Evolutionary conservation across 2,888 invertebrate genomes (phyloP), one percentile per base, ranked within the genome.

Genomic region (Augochlorella aurata): DNA sequence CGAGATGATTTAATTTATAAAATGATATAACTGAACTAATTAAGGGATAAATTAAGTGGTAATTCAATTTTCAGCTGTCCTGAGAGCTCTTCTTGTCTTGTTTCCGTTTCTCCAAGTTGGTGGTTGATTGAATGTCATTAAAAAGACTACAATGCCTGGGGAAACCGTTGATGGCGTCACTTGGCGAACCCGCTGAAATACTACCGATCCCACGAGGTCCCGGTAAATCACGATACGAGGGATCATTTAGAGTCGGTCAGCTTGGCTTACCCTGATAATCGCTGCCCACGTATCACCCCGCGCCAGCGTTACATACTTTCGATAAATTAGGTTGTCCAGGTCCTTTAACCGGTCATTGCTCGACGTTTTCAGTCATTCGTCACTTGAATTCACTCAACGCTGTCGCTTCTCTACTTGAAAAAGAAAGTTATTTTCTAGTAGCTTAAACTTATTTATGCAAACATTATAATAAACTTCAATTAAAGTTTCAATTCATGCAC

Each of bases 191-290:
- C 24, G 29, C 71, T 82, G 66, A 84, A 87, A 67, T 49, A 66
- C 52, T 18, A 72, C 18, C 47, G 74, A 77, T 80, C 47, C 70
- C 74, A 74, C 79, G 79, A 83, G 85, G 82, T 84, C 81, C 54
- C 74, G 78, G 79, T 86, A 89, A 90, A 90, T 90, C 89, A 89
- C 85, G 87, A 89, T 87, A 89, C 82, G 78, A 72, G 79, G 70
- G 76, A 88, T 89, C 85, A 86, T 89, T 87, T 84, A 68, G 77
- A 85, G 83, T 81, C 83, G 68, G 70, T 77, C 78, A 75, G 71
- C 86, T 81, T 76, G 81, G 77, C 73, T 77, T 63, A 79, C 49
- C 67, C 77, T 84, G 89, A 88, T 89, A 89, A 84, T 76, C 82
- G 58, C 85, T 81, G 75, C 79, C 87, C 81, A 84, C 87, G 78